These are phyloP conservation scores for Canis aureus DNA, from an alignment of 2,113 vertebrate genomes.

Conservation along the genomic window DNA sequence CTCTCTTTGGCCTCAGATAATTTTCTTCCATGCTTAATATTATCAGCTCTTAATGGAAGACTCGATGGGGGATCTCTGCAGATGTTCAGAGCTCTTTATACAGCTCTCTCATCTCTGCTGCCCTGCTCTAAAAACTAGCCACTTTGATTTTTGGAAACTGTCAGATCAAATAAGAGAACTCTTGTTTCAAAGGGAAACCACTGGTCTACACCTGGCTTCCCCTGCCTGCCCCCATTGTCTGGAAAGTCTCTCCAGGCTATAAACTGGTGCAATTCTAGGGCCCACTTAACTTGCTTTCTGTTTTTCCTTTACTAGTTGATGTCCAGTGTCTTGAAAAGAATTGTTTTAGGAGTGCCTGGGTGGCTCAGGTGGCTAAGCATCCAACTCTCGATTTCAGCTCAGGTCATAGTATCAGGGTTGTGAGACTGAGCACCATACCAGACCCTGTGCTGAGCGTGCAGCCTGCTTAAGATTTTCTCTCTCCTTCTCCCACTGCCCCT, in stretches of 20 bases:
- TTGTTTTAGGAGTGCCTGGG: neutral
- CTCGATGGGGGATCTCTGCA: neutral
- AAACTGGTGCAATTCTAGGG: neutral
- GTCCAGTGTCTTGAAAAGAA: neutral
- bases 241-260: neutral
- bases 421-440: neutral
- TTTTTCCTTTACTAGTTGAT: slow-evolving; percentile 9
- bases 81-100: neutral
- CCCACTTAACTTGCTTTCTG: neutral
- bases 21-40: neutral
- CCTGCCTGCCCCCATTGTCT: neutral
- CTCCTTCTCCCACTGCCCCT: neutral
- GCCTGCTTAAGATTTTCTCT: neutral
- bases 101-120: neutral
- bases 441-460: fast-evolving
- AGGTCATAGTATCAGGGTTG: neutral
- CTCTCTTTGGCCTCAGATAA: neutral
- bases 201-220: neutral
- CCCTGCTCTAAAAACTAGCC: neutral
- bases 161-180: neutral
- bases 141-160: neutral
- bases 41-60: neutral
- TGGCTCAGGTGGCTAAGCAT: neutral
- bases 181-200: neutral
- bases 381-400: neutral